Evolutionary conservation across 2,113 vertebrate species (phyloP).

Genomic region (Geothlypis trichas): DNA sequence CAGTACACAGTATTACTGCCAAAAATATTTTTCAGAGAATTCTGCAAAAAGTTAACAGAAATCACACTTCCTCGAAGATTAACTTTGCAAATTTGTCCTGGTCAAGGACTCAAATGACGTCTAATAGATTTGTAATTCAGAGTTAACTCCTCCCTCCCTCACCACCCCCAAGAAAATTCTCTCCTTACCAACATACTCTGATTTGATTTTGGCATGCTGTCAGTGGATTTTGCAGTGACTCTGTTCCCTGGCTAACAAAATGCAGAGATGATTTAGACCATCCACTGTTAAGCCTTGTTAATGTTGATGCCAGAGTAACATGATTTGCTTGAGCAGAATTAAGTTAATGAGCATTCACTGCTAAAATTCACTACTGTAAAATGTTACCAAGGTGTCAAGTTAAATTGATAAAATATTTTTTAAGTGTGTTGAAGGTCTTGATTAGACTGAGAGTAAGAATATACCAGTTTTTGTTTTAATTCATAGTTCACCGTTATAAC

Average conservation of each 20-base stretch:
- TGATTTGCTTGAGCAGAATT: not conserved
- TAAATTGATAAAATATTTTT: not conserved
- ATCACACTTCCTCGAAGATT: constrained; percentile 19
- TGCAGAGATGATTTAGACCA: not conserved
- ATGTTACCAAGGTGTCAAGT: not conserved
- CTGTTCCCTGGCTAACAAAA: not conserved
- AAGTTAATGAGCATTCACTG: not conserved
- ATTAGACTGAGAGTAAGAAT: not conserved
- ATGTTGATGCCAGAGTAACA: not conserved
- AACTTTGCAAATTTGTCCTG: constrained; percentile 16
- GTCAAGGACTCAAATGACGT: constrained; percentile 70
- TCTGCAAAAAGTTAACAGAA: constrained; percentile 58
- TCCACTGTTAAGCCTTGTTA: not conserved
- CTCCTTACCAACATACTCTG: not conserved
- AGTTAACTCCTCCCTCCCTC: constrained; percentile 17
- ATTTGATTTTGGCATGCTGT: not conserved
- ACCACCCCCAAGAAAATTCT: not conserved
- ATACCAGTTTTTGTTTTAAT: not conserved
- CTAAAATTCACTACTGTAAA: not conserved
- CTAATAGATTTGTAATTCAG: constrained; percentile 38
- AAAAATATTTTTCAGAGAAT: constrained; percentile 34
- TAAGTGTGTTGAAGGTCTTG: not conserved
- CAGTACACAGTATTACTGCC: constrained; percentile 12
- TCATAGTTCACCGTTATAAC: not conserved
- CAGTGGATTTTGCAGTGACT: not conserved